Conservation (phyloP, 2,888 invertebrate species). For the Ophion ventricosus region DNA sequence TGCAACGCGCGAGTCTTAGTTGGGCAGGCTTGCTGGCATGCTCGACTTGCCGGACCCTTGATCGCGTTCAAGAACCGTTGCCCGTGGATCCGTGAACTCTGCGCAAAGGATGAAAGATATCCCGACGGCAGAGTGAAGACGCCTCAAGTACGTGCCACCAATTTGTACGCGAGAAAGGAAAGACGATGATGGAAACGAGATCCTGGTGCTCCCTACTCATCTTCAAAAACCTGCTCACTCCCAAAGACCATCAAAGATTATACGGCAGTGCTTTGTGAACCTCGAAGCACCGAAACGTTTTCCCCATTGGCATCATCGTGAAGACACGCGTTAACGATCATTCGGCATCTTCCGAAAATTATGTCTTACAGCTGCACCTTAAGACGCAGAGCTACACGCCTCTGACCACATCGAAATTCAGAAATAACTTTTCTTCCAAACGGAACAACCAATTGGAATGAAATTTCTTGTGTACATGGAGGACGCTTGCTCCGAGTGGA, state of each 20-base stretch:
- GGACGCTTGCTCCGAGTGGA: too few relatives aligned
- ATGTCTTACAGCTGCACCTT: background rate
- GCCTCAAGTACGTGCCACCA: constrained; percentile 55
- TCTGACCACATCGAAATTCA: too few relatives aligned
- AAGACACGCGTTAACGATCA: constrained; percentile 44
- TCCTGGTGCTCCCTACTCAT: constrained; percentile 34
- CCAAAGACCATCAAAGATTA: constrained; percentile 36
- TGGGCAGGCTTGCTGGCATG: background rate
- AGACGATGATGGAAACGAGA: constrained; percentile 29
- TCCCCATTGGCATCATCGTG: constrained; percentile 65
- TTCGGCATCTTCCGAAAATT: constrained; percentile 24
- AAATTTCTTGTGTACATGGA: too few relatives aligned
- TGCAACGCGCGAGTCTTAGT: background rate
- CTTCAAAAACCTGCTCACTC: constrained; percentile 37
- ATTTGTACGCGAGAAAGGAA: constrained; percentile 45
- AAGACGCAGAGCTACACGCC: too few relatives aligned
- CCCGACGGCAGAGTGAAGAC: constrained; percentile 18
- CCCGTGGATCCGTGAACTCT: constrained; percentile 9
- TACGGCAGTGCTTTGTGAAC: constrained; percentile 21
- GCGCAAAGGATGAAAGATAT: constrained; percentile 35
- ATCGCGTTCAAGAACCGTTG: constrained; percentile 24
- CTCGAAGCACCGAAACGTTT: constrained; percentile 33
- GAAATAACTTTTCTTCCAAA: too few relatives aligned
- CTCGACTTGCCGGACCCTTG: constrained; percentile 19
- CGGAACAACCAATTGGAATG: too few relatives aligned